A percentile compares a stretch with the other conserved stretches of the same genome.
phyloP scores from a whole-genome alignment of 2,888 invertebrate species.

The Dryocosmus kuriphilus region DNA sequence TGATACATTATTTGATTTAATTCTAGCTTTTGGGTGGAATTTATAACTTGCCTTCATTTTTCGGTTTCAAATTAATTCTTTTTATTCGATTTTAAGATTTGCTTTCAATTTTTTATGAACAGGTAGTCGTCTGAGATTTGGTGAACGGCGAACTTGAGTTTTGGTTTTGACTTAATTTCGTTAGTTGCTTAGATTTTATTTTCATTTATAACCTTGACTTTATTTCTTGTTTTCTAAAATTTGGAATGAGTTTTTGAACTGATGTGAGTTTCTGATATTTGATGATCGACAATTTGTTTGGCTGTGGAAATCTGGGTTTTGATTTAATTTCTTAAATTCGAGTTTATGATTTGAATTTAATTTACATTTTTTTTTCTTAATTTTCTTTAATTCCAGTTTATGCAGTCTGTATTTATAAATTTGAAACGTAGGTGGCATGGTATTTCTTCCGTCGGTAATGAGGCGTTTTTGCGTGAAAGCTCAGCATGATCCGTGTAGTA shows the following conservation, averaged over 20 bases:
- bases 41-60: not conserved
- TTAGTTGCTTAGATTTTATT: too few relatives aligned
- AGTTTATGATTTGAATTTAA: not conserved
- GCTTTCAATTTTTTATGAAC: not conserved
- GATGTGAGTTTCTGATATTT: too few relatives aligned
- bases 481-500: constrained; percentile 19
- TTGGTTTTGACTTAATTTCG: too few relatives aligned
- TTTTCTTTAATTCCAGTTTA: not conserved
- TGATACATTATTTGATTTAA: constrained; percentile 11
- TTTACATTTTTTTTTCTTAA: not conserved
- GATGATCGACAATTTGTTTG: too few relatives aligned
- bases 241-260: too few relatives aligned
- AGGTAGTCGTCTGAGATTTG: not conserved
- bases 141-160: too few relatives aligned
- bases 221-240: too few relatives aligned
- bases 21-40: not conserved
- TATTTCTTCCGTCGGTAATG: constrained; percentile 17
- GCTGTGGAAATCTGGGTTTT: too few relatives aligned
- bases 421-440: not conserved
- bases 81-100: not conserved
- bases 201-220: too few relatives aligned
- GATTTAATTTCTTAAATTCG: not conserved
- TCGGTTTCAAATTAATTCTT: not conserved
- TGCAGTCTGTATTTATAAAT: not conserved
- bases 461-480: constrained; percentile 9